Conservation (phyloP, 2,888 invertebrate genomes). For the Tuberolachnus salignus region DNA sequence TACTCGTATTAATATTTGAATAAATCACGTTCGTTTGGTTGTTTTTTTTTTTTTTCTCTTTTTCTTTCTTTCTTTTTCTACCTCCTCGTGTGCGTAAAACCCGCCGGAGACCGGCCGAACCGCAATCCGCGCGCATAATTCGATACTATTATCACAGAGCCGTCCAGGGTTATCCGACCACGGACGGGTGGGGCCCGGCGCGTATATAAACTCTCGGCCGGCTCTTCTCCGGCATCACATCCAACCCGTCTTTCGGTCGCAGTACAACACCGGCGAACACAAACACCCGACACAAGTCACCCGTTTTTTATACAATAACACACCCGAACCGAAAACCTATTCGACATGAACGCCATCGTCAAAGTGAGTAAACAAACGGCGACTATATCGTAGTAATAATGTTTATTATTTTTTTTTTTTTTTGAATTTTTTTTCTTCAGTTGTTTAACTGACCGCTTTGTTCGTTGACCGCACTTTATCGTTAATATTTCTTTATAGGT, state of each 20-base stretch:
- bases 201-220: constrained; percentile 38
- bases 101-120: constrained; percentile 23
- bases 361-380: constrained; percentile 37
- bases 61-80: background rate
- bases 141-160: no score
- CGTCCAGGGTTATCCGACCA: constrained; percentile 42
- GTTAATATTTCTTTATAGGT: background rate
- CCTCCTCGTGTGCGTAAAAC: background rate
- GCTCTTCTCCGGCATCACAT: constrained; percentile 12
- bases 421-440: no score
- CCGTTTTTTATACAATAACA: no score
- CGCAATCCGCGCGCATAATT: constrained; percentile 29
- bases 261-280: background rate
- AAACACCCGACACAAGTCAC: background rate
- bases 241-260: constrained; percentile 23
- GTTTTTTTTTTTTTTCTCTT: constrained; percentile 15
- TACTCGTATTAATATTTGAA: constrained; percentile 46
- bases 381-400: no score
- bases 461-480: background rate
- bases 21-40: constrained; percentile 48
- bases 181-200: constrained; percentile 34
- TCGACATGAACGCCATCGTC: constrained; percentile 42
- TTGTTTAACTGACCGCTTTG: no score
- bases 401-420: no score
- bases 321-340: background rate